Conservation (phyloP, 1,140 invertebrate species). For the Bombus confusus region DNA sequence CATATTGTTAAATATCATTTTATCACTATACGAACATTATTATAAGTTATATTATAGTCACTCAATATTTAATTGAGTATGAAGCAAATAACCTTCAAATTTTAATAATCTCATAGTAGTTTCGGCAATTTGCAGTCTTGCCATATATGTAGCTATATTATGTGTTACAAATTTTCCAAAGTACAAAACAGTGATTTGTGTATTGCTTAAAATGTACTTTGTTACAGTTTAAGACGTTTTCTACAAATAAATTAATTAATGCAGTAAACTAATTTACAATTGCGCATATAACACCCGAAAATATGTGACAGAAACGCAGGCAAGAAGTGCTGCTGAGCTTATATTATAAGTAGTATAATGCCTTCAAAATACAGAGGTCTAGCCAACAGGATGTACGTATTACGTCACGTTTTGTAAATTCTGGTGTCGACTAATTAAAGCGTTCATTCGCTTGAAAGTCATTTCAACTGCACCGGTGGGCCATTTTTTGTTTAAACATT, state of each 20-base stretch:
- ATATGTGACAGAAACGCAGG: not conserved
- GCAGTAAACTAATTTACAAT: not conserved
- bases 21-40: too few relatives aligned
- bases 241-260: not conserved
- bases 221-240: too few relatives aligned
- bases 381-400: not conserved
- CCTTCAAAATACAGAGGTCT: not conserved
- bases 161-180: not conserved
- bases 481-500: not conserved
- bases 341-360: not conserved
- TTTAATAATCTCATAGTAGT: too few relatives aligned
- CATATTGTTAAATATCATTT: too few relatives aligned
- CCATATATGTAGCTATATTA: too few relatives aligned
- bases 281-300: not conserved
- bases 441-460: not conserved
- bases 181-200: not conserved
- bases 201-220: too few relatives aligned
- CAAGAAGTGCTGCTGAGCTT: not conserved
- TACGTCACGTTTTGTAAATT: constrained; percentile 8
- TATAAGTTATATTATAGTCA: too few relatives aligned
- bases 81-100: too few relatives aligned
- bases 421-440: constrained; percentile 1
- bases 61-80: too few relatives aligned
- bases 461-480: not conserved
- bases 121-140: too few relatives aligned